These are phyloP conservation scores for Ianthella basta DNA, from an alignment of 37 sponge, comb jelly and placozoan genomes.

Conservation along the genomic window DNA sequence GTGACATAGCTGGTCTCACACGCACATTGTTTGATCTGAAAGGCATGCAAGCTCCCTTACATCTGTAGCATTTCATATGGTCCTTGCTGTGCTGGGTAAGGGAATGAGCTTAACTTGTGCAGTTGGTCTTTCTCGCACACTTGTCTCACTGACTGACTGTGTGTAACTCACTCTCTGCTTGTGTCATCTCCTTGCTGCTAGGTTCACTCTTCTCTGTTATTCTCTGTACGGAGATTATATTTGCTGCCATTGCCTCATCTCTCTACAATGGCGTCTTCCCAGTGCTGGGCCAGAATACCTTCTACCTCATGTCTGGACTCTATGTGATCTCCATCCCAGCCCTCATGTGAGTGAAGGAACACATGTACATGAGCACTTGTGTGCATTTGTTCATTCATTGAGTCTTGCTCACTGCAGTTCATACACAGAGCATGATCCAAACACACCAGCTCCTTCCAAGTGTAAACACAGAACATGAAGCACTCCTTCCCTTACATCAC, in stretches of 20 bases:
- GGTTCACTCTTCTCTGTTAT: conserved; percentile 3
- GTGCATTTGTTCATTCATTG: no score
- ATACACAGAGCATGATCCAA: no score
- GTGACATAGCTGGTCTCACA: no score
- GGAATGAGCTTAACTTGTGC: no score
- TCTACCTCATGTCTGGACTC: conserved; percentile 29
- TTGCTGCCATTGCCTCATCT: background rate
- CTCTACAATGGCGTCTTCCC: conserved; percentile 9
- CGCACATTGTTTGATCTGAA: no score
- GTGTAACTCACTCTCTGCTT: background rate
- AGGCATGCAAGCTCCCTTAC: no score
- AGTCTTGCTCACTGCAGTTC: no score
- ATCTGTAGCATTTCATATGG: no score
- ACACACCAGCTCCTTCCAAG: no score
- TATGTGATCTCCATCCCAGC: background rate
- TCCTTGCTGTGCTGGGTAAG: no score
- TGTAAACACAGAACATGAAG: no score
- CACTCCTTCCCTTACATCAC: no score
- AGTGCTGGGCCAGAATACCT: conserved; percentile 3
- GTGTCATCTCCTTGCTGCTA: background rate
- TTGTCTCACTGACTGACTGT: background rate
- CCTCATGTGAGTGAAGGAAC: background rate
- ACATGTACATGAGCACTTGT: background rate
- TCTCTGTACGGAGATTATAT: background rate
- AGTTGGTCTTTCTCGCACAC: background rate